These are phyloP conservation scores for cat (Felis catus) DNA, from an alignment of 2,113 vertebrate species.

Conservation along the genomic window DNA sequence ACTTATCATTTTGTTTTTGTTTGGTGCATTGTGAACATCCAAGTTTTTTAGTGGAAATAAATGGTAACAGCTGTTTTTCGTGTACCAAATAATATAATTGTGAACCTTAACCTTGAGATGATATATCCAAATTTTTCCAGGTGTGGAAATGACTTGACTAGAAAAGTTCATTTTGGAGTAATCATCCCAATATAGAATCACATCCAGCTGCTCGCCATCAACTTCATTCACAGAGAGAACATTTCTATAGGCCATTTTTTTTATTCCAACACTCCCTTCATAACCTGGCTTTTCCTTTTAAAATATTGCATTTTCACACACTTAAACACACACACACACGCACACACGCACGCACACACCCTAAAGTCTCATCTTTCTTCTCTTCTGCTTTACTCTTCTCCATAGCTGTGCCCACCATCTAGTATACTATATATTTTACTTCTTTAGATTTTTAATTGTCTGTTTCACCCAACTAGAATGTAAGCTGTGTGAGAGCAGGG, in stretches of 20 bases:
- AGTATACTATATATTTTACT: not conserved
- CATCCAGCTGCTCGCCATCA: not conserved
- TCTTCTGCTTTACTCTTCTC: not conserved
- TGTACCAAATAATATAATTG: slow-evolving; percentile 18
- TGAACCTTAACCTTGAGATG: slow-evolving; percentile 41
- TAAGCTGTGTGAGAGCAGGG: not conserved
- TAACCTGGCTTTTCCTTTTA: not conserved
- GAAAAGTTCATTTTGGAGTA: not conserved
- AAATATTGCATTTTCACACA: not conserved
- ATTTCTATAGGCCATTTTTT: not conserved
- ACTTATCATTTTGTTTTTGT: slow-evolving; percentile 47
- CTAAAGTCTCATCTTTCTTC: not conserved
- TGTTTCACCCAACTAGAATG: not conserved
- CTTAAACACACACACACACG: not conserved
- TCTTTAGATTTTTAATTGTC: not conserved
- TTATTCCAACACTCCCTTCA: not conserved
- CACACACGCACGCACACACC: too few species aligned
- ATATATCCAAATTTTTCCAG: not conserved
- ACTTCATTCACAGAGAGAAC: not conserved
- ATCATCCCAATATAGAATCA: not conserved
- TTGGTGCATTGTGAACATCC: not conserved
- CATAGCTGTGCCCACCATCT: not conserved
- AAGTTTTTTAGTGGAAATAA: slow-evolving; percentile 41
- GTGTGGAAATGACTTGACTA: slow-evolving; percentile 9
- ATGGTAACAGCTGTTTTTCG: slow-evolving; percentile 47